phyloP scores from a whole-genome alignment of 2,888 invertebrate genomes.

The Urechis unicinctus region DNA sequence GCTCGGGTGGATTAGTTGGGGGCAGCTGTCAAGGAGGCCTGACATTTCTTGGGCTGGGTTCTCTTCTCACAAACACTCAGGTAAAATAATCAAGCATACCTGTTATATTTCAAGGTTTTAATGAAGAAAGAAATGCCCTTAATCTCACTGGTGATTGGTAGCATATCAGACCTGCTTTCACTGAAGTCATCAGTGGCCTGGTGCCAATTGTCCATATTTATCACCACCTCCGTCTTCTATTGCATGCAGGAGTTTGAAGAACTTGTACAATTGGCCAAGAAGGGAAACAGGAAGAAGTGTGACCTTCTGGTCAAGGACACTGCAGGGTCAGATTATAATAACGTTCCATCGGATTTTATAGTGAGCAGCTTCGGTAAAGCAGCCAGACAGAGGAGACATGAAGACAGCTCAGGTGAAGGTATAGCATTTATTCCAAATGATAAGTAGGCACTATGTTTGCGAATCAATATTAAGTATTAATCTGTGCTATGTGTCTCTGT shows the following conservation, averaged over 20 bases:
- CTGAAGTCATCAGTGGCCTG: too few species aligned
- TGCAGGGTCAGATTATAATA: constrained; percentile 16
- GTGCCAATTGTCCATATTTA: background rate
- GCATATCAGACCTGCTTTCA: too few species aligned
- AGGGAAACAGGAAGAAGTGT: constrained; percentile 13
- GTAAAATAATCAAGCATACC: constrained; percentile 5
- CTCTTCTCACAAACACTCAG: constrained; percentile 16
- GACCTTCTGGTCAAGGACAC: constrained; percentile 18
- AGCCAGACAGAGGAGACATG: constrained; percentile 6
- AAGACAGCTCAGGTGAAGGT: background rate
- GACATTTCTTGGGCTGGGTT: constrained; percentile 17
- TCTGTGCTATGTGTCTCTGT: background rate
- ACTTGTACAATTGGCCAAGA: constrained; percentile 13
- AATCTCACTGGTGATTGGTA: background rate
- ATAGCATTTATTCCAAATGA: too few species aligned
- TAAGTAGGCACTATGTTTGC: too few species aligned
- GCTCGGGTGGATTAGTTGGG: constrained; percentile 9
- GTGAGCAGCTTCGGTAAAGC: constrained; percentile 20
- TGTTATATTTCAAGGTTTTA: background rate
- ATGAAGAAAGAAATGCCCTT: background rate
- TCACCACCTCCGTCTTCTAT: background rate
- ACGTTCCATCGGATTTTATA: constrained; percentile 10
- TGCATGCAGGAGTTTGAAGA: constrained; percentile 12
- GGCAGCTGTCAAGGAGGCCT: constrained; percentile 16
- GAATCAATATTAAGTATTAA: background rate